Evolutionary conservation across 2,113 vertebrate species (phyloP), one percentile per base, ranked within the genome.

Genomic region (Rhabdomys dilectus): DNA sequence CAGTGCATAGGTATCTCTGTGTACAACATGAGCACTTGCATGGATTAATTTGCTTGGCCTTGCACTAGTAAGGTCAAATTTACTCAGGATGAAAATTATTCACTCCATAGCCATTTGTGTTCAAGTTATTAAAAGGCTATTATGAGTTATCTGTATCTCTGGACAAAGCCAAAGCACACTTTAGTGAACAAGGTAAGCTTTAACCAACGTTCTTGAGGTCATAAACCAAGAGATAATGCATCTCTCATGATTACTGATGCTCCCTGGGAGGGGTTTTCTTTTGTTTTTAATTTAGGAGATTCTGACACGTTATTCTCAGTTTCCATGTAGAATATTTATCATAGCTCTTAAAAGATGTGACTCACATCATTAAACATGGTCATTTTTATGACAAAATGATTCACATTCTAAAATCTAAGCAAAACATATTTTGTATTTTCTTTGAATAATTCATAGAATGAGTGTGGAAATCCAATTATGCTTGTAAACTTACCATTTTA

Each of bases 291-390:
- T 96, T 95, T 96, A 82, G 51, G 93, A 91, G 81, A 42, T 21
- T 96, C 22, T 96, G 81, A 96, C 64, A 97, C 85, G 95, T 53
- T 97, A 97, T 98, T 98, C 98, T 98, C 96, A 91, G 95, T 97
- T 98, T 95, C 86, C 86, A 98, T 96, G 94, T 98, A 97, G 95
- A 62, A 98, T 39, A 98, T 98, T 98, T 98, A 97, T 97, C 96
- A 94, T 81, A 91, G 95, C 91, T 96, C 88, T 97, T 98, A 98
- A 98, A 98, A 98, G 84, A 97, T 97, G 96, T 97, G 97, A 98
- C 98, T 98, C 96, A 98, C 86, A 96, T 98, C 98, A 98, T 98
- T 98, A 98, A 98, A 98, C 97, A 98, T 86, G 51, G 96, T 98
- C 91, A 97, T 98, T 98, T 98, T 96, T 88, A 96, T 97, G 95